phyloP scores from a whole-genome alignment of 2,113 vertebrate genomes.

The Athene cunicularia region DNA sequence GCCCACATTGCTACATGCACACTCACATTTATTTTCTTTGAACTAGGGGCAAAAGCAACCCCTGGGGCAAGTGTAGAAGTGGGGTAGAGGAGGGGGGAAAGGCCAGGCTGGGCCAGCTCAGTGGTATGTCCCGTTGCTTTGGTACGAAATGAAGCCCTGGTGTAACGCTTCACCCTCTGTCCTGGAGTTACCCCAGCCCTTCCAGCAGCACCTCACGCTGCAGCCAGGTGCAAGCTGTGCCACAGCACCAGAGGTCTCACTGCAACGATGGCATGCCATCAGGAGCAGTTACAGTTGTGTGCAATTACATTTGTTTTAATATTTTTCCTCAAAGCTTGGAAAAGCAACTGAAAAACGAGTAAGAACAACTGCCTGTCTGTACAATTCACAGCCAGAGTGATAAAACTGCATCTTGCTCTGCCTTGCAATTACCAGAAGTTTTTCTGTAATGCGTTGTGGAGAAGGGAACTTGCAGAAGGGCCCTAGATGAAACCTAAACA shows the following conservation, averaged over 20 bases:
- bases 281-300: rapidly evolving
- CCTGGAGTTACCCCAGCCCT: background rate
- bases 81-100: background rate
- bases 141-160: background rate
- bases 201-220: background rate
- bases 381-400: background rate
- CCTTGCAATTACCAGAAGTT: background rate
- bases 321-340: conserved; percentile 10
- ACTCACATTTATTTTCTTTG: background rate
- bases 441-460: background rate
- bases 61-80: background rate
- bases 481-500: background rate
- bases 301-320: background rate
- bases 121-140: background rate
- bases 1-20: background rate
- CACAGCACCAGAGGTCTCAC: rapidly evolving
- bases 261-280: rapidly evolving
- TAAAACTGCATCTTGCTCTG: background rate
- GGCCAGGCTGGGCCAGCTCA: background rate
- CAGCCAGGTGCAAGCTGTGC: background rate
- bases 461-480: background rate
- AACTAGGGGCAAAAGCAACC: background rate
- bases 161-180: background rate
- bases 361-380: background rate
- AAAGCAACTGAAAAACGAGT: background rate